Evolutionary conservation across 2,888 invertebrate species (phyloP).

Genomic region (Trachelus troglodyta): DNA sequence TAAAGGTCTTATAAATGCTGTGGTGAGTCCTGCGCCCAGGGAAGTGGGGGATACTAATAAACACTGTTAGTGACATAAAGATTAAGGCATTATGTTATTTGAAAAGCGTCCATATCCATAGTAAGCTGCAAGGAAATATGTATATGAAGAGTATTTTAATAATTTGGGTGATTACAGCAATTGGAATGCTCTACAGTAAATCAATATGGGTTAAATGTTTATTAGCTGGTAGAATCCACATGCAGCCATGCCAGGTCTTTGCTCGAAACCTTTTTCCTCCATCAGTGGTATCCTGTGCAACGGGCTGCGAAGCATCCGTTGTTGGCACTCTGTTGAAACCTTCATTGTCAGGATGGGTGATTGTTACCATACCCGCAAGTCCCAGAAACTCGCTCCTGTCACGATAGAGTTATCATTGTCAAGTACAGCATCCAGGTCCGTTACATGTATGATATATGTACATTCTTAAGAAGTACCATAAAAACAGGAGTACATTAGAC

Average conservation of each 20-base stretch:
- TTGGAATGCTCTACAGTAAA: conserved; percentile 4
- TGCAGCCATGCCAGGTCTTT: conserved; percentile 49
- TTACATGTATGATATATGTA: background rate
- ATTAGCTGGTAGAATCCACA: conserved; percentile 32
- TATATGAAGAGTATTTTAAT: conserved; percentile 10
- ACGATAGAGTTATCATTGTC: conserved; percentile 44
- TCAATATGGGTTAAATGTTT: conserved; percentile 4
- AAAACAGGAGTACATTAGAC: background rate
- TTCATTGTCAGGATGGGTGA: conserved; percentile 74
- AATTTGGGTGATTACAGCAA: background rate
- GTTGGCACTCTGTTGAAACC: conserved; percentile 56
- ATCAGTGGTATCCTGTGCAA: conserved; percentile 57
- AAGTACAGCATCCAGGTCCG: conserved; percentile 27
- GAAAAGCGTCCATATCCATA: conserved; percentile 23
- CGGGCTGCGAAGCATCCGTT: conserved; percentile 49
- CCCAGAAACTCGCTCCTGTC: conserved; percentile 78
- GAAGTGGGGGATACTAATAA: background rate
- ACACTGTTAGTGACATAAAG: background rate
- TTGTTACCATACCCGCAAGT: conserved; percentile 78
- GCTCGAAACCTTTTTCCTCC: conserved; percentile 60
- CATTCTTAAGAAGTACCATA: conserved; percentile 3
- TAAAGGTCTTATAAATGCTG: background rate
- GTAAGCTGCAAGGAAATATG: conserved; percentile 29
- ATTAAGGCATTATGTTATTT: conserved; percentile 4
- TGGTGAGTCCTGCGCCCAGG: background rate